Percentiles rank a stretch among this genome's conserved stretches.
These are phyloP conservation scores for Cantharis nigra DNA, from an alignment of 2,888 invertebrate genomes.

Conservation along the genomic window DNA sequence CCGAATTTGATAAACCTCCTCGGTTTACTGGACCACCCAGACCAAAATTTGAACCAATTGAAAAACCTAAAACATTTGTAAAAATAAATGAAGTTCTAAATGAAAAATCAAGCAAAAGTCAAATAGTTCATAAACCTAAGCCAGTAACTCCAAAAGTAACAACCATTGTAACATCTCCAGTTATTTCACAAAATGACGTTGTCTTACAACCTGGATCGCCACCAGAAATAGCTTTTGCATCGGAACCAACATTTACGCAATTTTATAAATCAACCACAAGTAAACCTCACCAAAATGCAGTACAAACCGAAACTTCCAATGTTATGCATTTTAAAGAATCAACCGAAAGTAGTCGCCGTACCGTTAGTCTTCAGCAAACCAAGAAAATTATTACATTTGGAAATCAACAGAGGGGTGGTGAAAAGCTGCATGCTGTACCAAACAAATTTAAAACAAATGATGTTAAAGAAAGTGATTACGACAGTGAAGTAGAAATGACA, in stretches of 20 bases:
- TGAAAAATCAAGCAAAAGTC: constrained; percentile 53
- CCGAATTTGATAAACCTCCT: constrained; percentile 62
- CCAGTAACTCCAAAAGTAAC: constrained; percentile 56
- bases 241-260: constrained; percentile 58
- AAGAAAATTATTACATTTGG: constrained; percentile 71
- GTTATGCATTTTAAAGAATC: constrained; percentile 73
- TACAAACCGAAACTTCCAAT: constrained; percentile 71
- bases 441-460: constrained; percentile 69
- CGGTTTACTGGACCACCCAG: constrained; percentile 55
- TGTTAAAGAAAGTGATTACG: constrained; percentile 71
- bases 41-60: constrained; percentile 65
- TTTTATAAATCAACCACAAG: constrained; percentile 63
- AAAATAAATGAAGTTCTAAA: constrained; percentile 48
- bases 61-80: constrained; percentile 49
- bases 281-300: constrained; percentile 63
- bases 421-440: constrained; percentile 51
- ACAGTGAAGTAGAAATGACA: constrained; percentile 67
- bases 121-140: constrained; percentile 60
- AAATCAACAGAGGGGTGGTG: constrained; percentile 53
- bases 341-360: constrained; percentile 66
- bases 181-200: constrained; percentile 44
- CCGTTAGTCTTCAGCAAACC: constrained; percentile 71
- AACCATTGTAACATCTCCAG: constrained; percentile 48
- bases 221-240: constrained; percentile 63
- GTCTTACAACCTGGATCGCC: constrained; percentile 63